Base-by-base conservation (phyloP, 1,140 invertebrate species). In the Plutomurus gul region DNA sequence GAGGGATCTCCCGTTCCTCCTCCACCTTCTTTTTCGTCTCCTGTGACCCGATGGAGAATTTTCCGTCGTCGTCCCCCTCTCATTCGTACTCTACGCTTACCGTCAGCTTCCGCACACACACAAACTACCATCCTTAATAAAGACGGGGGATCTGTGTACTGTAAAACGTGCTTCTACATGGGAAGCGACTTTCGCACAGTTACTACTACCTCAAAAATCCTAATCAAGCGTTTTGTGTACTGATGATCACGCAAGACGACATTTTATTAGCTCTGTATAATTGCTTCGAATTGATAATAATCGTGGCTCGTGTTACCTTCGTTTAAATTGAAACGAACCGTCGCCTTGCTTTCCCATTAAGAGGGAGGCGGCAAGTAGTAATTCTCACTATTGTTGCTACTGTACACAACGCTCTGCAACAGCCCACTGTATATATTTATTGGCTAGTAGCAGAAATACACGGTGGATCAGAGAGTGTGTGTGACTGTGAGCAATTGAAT, bases 201-300 rank as follows among this genome's bases (percentile, higher is more conserved):
- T 37, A n/a, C 10, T 72, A 25, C 30, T 72, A n/a, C 30, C 33
- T 72, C 20, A 36, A 27, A 30, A 65, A 36, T 65, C 56, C 30
- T 65, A 65, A 65, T 65, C 56, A 65, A 65, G 27, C 4, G 2
- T 36, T 30, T 65, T 65, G 56, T 13, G 27, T 65, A 33, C 10
- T 7, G n/a, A 16, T 25, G 6, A 30, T 37, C 0, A 3, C 18
- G 33, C 16, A 30, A 30, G 51, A 56, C 25, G 1, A 16, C 51
- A 6, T 27, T 46, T 25, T 76, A 65, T 43, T 51, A 40, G 51
- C n/a, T 16, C 30, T 22, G 5, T 65, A 56, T 76, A 76, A 76
- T 76, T 76, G 75, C 27, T 65, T 33, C 27, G 51, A 60, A 76
- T 76, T 76, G 75, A 76, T 76, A 76, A 76, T 76, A 76, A 70